A percentile compares a stretch with the other conserved stretches of the same genome.
Evolutionary conservation across 2,797 vertebrate species (phyloP).

Genomic region (Agapornis canus): DNA sequence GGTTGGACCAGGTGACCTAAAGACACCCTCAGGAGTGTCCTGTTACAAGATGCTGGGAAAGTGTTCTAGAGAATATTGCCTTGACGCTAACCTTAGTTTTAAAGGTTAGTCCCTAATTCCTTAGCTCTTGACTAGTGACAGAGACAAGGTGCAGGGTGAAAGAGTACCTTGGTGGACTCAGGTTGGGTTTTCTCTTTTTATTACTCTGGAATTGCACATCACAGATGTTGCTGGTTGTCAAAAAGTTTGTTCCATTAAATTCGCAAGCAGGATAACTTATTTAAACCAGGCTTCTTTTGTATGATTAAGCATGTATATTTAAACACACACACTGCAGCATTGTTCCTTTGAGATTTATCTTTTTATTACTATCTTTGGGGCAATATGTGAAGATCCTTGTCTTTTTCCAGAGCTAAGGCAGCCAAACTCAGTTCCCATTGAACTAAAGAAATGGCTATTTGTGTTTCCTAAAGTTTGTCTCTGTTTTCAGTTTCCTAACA

Average conservation of each 20-base stretch:
- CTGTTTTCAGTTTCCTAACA: not conserved
- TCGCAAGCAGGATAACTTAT: not conserved
- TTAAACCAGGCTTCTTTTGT: not conserved
- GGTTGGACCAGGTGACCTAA: not conserved
- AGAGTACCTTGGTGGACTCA: not conserved
- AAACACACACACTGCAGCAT: not conserved
- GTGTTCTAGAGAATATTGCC: not conserved
- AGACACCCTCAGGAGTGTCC: rapidly evolving
- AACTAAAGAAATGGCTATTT: not conserved
- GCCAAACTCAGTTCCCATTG: not conserved
- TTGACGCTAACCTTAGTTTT: not conserved
- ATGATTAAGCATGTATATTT: not conserved
- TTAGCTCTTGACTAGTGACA: not conserved
- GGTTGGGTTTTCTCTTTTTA: not conserved
- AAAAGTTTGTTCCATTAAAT: not conserved
- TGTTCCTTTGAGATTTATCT: not conserved
- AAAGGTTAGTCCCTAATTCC: not conserved
- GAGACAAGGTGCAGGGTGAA: not conserved
- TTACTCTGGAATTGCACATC: not conserved
- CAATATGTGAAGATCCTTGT: not conserved
- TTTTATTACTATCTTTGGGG: not conserved
- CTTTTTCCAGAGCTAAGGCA: not conserved
- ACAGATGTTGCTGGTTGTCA: not conserved
- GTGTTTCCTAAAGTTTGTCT: not conserved
- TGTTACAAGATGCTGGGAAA: not conserved